These are phyloP conservation scores for Volucella inanis DNA, from an alignment of 2,888 invertebrate species.

Conservation along the genomic window DNA sequence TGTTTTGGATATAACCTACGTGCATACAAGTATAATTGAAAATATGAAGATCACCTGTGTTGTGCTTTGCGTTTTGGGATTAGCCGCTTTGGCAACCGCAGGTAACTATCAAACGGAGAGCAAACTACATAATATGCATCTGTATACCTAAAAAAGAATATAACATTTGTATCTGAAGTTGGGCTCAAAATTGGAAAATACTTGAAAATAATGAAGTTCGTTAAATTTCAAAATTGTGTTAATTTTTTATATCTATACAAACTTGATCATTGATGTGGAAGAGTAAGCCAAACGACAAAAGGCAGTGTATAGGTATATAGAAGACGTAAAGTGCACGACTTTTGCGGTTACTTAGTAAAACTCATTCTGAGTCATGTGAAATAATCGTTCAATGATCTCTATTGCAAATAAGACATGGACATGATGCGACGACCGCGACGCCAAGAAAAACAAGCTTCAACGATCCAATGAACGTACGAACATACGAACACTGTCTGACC, in stretches of 20 bases:
- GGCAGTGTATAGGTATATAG: constrained; percentile 1
- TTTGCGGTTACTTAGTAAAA: constrained; percentile 19
- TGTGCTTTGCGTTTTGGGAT: constrained; percentile 55
- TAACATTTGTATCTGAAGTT: no score
- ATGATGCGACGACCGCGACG: neutral
- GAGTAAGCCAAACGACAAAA: neutral
- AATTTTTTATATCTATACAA: constrained; percentile 5
- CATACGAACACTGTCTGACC: constrained; percentile 54
- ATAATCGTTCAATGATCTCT: constrained; percentile 66
- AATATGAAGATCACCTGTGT: constrained; percentile 70
- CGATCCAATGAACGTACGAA: constrained; percentile 41
- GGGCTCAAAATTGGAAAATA: neutral
- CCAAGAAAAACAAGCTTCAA: neutral
- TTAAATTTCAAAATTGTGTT: constrained; percentile 35
- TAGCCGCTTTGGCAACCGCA: constrained; percentile 63
- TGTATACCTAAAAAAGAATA: no score
- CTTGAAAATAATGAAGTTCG: neutral
- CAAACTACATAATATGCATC: neutral
- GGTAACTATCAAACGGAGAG: constrained; percentile 40
- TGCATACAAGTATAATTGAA: constrained; percentile 2
- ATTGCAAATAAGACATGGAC: constrained; percentile 1
- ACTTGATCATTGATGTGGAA: constrained; percentile 4
- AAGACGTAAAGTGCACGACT: constrained; percentile 17
- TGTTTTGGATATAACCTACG: constrained; percentile 23
- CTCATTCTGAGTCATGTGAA: constrained; percentile 50